phyloP scores from a whole-genome alignment of 2,113 vertebrate genomes.

The Pelvicachromis taeniatus region DNA sequence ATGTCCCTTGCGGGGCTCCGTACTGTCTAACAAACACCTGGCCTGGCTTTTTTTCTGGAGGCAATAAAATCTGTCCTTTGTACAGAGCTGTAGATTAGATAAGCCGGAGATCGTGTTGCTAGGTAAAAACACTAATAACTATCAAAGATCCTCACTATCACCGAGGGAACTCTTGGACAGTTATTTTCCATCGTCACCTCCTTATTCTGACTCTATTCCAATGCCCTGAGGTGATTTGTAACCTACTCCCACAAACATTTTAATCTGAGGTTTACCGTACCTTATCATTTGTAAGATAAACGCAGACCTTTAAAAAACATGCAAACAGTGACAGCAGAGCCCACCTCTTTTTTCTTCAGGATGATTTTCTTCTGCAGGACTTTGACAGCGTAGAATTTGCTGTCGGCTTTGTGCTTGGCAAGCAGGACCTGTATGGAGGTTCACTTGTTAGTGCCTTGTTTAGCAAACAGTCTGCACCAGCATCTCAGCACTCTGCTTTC shows the following conservation, averaged over 20 bases:
- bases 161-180: not conserved
- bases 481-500: conserved; percentile 7
- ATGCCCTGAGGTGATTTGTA: not conserved
- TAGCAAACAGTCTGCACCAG: conserved; percentile 42
- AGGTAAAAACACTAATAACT: conserved; percentile 34
- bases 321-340: not conserved
- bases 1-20: too few relatives aligned
- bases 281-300: not conserved
- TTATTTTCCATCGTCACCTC: not conserved
- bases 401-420: conserved; percentile 89
- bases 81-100: conserved; percentile 67
- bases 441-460: conserved; percentile 47
- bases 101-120: conserved; percentile 33
- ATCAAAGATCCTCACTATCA: not conserved
- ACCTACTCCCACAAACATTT: not conserved
- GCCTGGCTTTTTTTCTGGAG: not conserved
- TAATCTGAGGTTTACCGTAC: not conserved
- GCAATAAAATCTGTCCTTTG: conserved; percentile 53
- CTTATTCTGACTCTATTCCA: not conserved
- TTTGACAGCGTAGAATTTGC: conserved; percentile 92
- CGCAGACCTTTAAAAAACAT: not conserved
- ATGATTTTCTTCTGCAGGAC: conserved; percentile 97
- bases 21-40: not conserved
- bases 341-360: conserved; percentile 95
- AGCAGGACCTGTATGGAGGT: conserved; percentile 84